A percentile compares a stretch with the other conserved stretches of the same genome.
Evolutionary conservation across 2,888 invertebrate species (phyloP).

Genomic region (Cinara cedri): DNA sequence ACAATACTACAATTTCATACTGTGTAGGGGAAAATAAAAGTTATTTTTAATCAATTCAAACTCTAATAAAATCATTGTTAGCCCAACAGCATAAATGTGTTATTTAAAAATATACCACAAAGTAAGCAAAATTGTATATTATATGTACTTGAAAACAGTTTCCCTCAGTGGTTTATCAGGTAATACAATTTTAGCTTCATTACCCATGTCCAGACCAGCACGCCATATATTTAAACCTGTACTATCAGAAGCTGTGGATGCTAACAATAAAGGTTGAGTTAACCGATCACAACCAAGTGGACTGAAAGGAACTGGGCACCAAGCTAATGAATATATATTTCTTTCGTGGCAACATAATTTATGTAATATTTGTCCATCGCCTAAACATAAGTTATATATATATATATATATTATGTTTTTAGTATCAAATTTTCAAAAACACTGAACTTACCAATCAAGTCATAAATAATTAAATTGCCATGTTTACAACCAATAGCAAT

Average conservation of each 20-base stretch:
- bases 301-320: constrained; percentile 73
- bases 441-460: constrained; percentile 64
- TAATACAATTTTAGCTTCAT: constrained; percentile 62
- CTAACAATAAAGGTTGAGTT: constrained; percentile 65
- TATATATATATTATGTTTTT: no score
- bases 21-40: no score
- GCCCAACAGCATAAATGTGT: no score
- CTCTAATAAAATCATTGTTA: no score
- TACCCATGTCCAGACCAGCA: constrained; percentile 69
- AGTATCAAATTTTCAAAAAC: constrained; percentile 12
- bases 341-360: constrained; percentile 79
- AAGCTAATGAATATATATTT: constrained; percentile 73
- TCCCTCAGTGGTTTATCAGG: constrained; percentile 59
- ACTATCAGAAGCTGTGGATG: constrained; percentile 73
- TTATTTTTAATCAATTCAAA: no score
- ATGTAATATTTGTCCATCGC: constrained; percentile 67
- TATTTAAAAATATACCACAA: no score
- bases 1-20: no score
- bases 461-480: constrained; percentile 66
- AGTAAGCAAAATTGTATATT: constrained; percentile 4
- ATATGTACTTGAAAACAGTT: constrained; percentile 57
- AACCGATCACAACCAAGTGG: constrained; percentile 61
- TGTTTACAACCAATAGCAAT: constrained; percentile 69
- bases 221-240: constrained; percentile 70
- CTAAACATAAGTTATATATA: no score